Base-by-base conservation (phyloP, 2,113 vertebrate genomes). In the Rhadina sibilatrix region DNA sequence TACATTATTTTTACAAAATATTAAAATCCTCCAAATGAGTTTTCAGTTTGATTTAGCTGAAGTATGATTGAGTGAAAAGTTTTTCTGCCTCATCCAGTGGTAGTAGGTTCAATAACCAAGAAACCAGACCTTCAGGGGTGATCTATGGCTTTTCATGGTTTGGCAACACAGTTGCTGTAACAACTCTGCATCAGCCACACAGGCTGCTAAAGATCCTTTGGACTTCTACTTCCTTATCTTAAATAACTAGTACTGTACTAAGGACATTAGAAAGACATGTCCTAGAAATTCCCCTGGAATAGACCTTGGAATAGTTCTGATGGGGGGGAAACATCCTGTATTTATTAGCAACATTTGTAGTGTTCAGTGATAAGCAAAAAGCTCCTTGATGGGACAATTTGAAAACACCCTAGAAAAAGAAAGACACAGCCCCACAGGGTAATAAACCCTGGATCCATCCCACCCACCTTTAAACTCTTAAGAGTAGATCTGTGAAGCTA, bases 11-110 rank as follows among this genome's bases (percentile, higher is more conserved):
- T 15, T 3, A 1, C 27, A 25, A 33, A 54, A 2, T 1, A 17
- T 17, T 3, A 28, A 70, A 70, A 38, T 30, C 10, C n/a, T 81
- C 25, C 53, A 69, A 50, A 60, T 0, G 1, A 75, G 15, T 1
- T 54, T 92, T 74, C 3, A 1, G 14, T 24, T 33, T 85, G 46
- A 85, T 68, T 93, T 44, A 59, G 54, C 24, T 61, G 37, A 69
- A 64, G 10, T 17, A 30, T 40, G 16, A 46, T 21, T 3, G 1
- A 7, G 1, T 50, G 10, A 24, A 83, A 23, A 35, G 18, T 69
- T 91, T 71, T 88, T 44, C 16, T 70, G n/a, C 6, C 13, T 64
- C 12, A 13, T 56, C 24, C 49, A 53, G 20, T 15, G 42, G 15
- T 17, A 47, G 11, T 12, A 64, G 21, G 27, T 54, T 61, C 27